Evolutionary conservation across 2,888 invertebrate genomes (phyloP).

Genomic region (Brenthis daphne): DNA sequence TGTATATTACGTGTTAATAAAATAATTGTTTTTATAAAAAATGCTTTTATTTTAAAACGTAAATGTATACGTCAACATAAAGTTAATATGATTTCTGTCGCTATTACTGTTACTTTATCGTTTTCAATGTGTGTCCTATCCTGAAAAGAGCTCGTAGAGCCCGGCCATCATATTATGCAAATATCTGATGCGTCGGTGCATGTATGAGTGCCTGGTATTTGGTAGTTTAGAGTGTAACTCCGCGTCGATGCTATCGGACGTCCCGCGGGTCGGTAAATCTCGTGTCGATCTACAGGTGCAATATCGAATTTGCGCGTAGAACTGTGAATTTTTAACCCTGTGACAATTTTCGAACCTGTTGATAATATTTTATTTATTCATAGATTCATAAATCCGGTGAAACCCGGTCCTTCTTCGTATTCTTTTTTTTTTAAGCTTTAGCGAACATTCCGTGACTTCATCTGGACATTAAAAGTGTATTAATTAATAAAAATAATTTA

Average conservation of each 20-base stretch:
- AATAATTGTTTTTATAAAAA: too few relatives aligned
- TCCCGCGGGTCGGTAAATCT: constrained; percentile 22
- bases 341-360: constrained; percentile 43
- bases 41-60: too few relatives aligned
- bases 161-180: constrained; percentile 1
- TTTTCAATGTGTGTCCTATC: not conserved
- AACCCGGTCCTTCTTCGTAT: too few relatives aligned
- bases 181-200: constrained; percentile 1
- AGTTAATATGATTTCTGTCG: not conserved
- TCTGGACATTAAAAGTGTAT: too few relatives aligned
- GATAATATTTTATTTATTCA: constrained; percentile 50
- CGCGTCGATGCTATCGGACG: constrained; percentile 37
- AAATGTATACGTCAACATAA: too few relatives aligned
- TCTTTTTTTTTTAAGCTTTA: too few relatives aligned
- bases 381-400: constrained; percentile 11
- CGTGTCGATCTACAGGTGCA: constrained; percentile 38
- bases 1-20: too few relatives aligned
- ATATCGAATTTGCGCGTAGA: not conserved
- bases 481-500: too few relatives aligned
- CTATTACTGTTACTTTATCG: not conserved
- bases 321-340: not conserved
- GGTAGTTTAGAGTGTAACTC: constrained; percentile 40
- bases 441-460: too few relatives aligned
- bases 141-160: not conserved
- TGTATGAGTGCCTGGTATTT: constrained; percentile 11